Evolutionary conservation across 2,888 invertebrate species (phyloP).

Genomic region (Melitaea athalia): DNA sequence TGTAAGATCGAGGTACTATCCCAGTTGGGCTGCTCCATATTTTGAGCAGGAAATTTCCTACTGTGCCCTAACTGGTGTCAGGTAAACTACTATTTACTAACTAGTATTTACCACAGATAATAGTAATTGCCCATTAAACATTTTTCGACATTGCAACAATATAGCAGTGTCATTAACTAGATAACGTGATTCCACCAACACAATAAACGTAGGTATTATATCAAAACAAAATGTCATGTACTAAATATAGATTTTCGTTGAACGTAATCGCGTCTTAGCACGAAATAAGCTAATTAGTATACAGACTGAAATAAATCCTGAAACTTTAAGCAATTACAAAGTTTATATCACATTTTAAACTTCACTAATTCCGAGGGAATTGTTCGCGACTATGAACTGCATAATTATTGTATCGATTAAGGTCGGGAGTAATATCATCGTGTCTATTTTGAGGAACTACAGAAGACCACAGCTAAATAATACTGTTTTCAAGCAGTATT

Average conservation of each 20-base stretch:
- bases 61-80: too few species aligned
- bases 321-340: constrained; percentile 44
- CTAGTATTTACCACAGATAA: too few species aligned
- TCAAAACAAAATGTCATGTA: constrained; percentile 35
- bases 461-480: too few species aligned
- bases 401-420: constrained; percentile 26
- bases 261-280: constrained; percentile 45
- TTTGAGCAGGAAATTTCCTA: too few species aligned
- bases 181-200: constrained; percentile 1
- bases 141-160: too few species aligned
- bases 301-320: constrained; percentile 45
- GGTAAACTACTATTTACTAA: too few species aligned
- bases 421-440: constrained; percentile 8
- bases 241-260: constrained; percentile 37
- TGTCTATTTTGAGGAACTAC: not conserved
- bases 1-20: too few species aligned
- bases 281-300: constrained; percentile 51
- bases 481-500: too few species aligned
- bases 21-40: too few species aligned
- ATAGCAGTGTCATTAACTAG: too few species aligned
- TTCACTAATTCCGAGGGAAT: constrained; percentile 30
- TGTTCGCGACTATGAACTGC: constrained; percentile 16
- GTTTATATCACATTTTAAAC: constrained; percentile 44
- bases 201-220: constrained; percentile 18
- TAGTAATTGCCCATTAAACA: too few species aligned